These are phyloP conservation scores for Oreochromis spilurus DNA, from an alignment of 2,113 vertebrate genomes.

Conservation along the genomic window DNA sequence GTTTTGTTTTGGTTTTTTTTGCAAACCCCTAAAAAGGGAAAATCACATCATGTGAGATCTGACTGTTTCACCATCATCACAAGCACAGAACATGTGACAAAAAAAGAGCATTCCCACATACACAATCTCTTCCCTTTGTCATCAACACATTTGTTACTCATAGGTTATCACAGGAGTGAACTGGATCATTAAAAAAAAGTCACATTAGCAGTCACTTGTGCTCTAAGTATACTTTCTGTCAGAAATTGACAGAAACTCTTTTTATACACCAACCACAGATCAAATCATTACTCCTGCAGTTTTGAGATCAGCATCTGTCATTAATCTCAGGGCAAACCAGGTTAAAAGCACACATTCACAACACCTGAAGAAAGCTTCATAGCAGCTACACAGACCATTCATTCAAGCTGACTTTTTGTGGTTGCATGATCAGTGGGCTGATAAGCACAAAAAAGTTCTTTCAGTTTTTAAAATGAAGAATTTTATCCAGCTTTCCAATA, in stretches of 20 bases:
- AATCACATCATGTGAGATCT: slow-evolving; percentile 7
- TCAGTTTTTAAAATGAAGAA: neutral
- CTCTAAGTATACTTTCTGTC: slow-evolving; percentile 29
- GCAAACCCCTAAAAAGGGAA: slow-evolving; percentile 6
- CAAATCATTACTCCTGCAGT: slow-evolving; percentile 6
- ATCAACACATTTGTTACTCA: slow-evolving; percentile 20
- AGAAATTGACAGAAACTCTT: slow-evolving; percentile 8
- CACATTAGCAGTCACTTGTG: slow-evolving; percentile 56
- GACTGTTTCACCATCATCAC: slow-evolving; percentile 52
- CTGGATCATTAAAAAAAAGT: slow-evolving; percentile 50
- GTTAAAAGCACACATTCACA: slow-evolving; percentile 39
- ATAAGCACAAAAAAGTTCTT: neutral
- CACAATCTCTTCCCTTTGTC: slow-evolving; percentile 12
- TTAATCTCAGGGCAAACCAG: slow-evolving; percentile 11
- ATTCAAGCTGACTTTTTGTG: neutral
- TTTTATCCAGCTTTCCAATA: neutral
- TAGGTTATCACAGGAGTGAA: slow-evolving; percentile 38
- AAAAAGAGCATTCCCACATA: slow-evolving; percentile 53
- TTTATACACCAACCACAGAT: neutral
- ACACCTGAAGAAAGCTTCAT: slow-evolving; percentile 39
- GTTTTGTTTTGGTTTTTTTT: neutral
- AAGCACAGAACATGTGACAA: slow-evolving; percentile 54
- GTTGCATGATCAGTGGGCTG: neutral
- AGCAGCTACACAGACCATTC: slow-evolving; percentile 41
- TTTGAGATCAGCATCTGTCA: neutral